A percentile compares a stretch with the other conserved stretches of the same genome.
These are phyloP conservation scores for Brachirus orientalis DNA, from an alignment of 2,113 vertebrate genomes.

Conservation along the genomic window DNA sequence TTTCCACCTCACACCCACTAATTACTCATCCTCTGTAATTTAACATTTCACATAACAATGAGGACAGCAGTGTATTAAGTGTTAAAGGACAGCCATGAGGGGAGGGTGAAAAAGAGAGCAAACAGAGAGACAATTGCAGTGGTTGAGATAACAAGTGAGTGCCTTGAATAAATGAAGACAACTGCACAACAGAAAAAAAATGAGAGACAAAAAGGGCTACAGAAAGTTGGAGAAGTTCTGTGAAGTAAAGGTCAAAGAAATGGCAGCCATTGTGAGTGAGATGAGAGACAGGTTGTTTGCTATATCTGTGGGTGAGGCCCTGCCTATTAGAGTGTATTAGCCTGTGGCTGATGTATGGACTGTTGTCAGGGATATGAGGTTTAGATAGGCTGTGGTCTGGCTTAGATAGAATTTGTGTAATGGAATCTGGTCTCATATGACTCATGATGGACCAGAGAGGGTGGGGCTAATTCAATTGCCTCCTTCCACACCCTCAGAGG, in stretches of 20 bases:
- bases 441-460: slow-evolving; percentile 52
- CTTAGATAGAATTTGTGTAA: slow-evolving; percentile 78
- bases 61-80: neutral
- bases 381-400: slow-evolving; percentile 73
- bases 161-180: slow-evolving; percentile 24
- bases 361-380: slow-evolving; percentile 80
- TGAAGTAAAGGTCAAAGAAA: slow-evolving; percentile 37
- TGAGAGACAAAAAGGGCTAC: neutral
- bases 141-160: slow-evolving; percentile 20
- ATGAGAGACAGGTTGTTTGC: slow-evolving; percentile 45
- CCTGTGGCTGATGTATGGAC: slow-evolving; percentile 80
- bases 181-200: slow-evolving; percentile 25
- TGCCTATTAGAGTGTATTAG: slow-evolving; percentile 74
- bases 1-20: slow-evolving; percentile 10
- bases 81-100: slow-evolving; percentile 8
- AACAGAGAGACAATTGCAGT: slow-evolving; percentile 32
- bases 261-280: slow-evolving; percentile 15
- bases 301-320: slow-evolving; percentile 57
- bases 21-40: slow-evolving; percentile 37
- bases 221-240: slow-evolving; percentile 12
- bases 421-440: slow-evolving; percentile 77
- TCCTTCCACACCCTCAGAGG: slow-evolving; percentile 56
- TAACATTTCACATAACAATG: slow-evolving; percentile 19
- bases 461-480: slow-evolving; percentile 76
- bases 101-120: slow-evolving; percentile 4